These are phyloP conservation scores for Alosa sapidissima DNA, from an alignment of 2,797 vertebrate genomes.

Conservation along the genomic window DNA sequence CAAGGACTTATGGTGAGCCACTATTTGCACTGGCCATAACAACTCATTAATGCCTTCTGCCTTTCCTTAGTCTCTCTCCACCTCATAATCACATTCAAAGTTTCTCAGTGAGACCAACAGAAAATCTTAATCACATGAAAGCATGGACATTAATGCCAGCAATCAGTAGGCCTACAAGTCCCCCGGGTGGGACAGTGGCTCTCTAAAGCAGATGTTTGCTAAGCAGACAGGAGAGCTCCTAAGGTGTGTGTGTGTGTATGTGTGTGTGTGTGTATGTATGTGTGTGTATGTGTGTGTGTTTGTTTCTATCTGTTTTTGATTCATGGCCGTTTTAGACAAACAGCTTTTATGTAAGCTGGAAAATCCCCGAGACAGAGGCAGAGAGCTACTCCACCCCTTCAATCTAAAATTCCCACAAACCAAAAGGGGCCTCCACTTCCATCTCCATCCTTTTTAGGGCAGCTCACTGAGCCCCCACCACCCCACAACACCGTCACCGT, in stretches of 20 bases:
- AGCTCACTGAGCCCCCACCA: background rate
- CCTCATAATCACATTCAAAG: background rate
- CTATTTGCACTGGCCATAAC: background rate
- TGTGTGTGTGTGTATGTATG: constrained; percentile 3
- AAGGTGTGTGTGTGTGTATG: background rate
- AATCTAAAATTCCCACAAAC: background rate
- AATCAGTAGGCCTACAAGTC: background rate
- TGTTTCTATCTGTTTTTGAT: background rate
- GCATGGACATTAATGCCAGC: background rate
- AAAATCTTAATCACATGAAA: background rate
- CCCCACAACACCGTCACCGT: background rate
- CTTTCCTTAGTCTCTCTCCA: background rate
- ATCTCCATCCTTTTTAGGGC: background rate
- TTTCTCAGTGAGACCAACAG: background rate
- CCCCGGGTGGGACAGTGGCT: background rate
- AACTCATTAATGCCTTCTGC: background rate
- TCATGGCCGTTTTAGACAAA: background rate
- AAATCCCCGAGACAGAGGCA: background rate
- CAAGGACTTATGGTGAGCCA: background rate
- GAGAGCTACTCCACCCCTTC: background rate
- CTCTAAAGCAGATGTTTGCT: constrained; percentile 9
- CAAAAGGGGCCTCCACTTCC: background rate
- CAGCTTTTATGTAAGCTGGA: background rate
- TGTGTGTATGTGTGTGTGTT: background rate
- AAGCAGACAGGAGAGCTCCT: background rate